Conservation (phyloP, 2,113 vertebrate genomes). For the Pyxicephalus adspersus region DNA sequence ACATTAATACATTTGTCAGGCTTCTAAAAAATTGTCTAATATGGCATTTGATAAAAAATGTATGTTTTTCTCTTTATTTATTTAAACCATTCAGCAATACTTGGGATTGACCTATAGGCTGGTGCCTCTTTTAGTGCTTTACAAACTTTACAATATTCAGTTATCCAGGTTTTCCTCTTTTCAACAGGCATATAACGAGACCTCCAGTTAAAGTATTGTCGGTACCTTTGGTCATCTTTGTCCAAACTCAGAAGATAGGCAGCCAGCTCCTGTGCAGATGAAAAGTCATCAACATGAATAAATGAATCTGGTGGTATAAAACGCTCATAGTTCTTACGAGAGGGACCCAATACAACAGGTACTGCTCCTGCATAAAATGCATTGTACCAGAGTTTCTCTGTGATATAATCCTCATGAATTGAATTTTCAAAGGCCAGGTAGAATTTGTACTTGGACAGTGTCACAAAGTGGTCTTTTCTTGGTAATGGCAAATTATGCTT, state of each 20-base stretch:
- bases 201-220: slow-evolving; percentile 69
- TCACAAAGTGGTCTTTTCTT: neutral
- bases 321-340: slow-evolving; percentile 65
- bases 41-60: no score
- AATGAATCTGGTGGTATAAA: slow-evolving; percentile 68
- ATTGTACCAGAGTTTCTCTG: slow-evolving; percentile 75
- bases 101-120: slow-evolving; percentile 22
- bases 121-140: slow-evolving; percentile 22
- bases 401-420: slow-evolving; percentile 69
- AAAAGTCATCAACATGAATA: slow-evolving; percentile 74
- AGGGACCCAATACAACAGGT: slow-evolving; percentile 71
- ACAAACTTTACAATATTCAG: slow-evolving; percentile 24
- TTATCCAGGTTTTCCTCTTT: slow-evolving; percentile 66
- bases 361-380: slow-evolving; percentile 64
- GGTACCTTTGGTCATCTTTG: slow-evolving; percentile 60
- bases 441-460: slow-evolving; percentile 65
- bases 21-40: no score
- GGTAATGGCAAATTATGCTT: slow-evolving; percentile 55
- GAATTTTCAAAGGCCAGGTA: slow-evolving; percentile 76
- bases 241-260: slow-evolving; percentile 61
- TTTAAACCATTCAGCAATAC: slow-evolving; percentile 33
- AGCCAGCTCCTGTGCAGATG: slow-evolving; percentile 61
- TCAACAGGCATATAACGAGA: slow-evolving; percentile 58
- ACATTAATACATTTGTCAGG: no score
- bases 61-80: neutral